These are phyloP conservation scores for Crenichthys baileyi DNA, from an alignment of 2,797 vertebrate species.

Conservation along the genomic window DNA sequence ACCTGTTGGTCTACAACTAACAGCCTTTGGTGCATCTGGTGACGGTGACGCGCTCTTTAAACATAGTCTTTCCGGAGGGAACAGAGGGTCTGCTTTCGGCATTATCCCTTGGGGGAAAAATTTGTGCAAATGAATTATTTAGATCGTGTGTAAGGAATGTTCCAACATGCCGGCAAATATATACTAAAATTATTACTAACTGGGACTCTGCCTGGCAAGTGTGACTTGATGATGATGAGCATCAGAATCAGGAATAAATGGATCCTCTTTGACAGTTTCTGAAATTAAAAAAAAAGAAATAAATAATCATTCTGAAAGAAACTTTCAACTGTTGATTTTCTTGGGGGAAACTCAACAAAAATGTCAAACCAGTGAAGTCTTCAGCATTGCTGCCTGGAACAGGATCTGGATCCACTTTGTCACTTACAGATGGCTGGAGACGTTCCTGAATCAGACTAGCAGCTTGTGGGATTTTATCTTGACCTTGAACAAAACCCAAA, in stretches of 20 bases:
- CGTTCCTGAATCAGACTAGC: neutral
- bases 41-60: neutral
- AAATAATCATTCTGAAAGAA: neutral
- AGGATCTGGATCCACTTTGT: neutral
- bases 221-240: neutral
- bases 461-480: neutral
- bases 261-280: slow-evolving; percentile 19
- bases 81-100: neutral
- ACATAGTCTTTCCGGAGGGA: neutral
- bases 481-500: neutral
- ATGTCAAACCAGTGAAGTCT: neutral
- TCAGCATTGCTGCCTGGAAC: neutral
- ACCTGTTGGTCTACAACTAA: neutral
- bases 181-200: slow-evolving; percentile 6
- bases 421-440: neutral
- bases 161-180: neutral
- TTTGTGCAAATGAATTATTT: neutral
- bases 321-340: neutral
- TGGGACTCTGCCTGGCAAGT: neutral
- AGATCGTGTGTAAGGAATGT: neutral
- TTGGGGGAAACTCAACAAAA: neutral
- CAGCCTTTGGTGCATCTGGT: neutral
- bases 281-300: neutral
- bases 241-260: neutral
- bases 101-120: neutral